Evolutionary conservation across 2,113 vertebrate species (phyloP).

Genomic region (Alethe diademata): DNA sequence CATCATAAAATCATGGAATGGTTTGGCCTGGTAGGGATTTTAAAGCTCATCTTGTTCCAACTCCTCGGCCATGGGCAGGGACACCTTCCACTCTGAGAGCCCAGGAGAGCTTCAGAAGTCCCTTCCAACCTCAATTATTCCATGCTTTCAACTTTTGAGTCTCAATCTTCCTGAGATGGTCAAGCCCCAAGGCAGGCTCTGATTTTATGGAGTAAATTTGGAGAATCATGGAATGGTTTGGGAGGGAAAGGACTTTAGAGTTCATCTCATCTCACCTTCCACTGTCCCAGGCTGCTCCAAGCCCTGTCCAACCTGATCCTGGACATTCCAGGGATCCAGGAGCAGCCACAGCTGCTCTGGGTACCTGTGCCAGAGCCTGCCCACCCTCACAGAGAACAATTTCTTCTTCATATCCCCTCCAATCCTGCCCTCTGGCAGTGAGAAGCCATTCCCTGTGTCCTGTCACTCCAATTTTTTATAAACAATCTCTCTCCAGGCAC

Average conservation of each 20-base stretch:
- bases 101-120: too few species aligned
- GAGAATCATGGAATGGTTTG: too few species aligned
- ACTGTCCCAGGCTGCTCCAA: rapidly evolving
- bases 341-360: background rate
- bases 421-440: too few species aligned
- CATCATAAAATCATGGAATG: rapidly evolving
- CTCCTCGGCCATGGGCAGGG: background rate
- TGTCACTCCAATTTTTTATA: background rate
- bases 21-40: background rate
- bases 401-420: rapidly evolving
- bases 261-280: background rate
- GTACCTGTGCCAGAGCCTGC: rapidly evolving
- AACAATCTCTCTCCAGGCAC: background rate
- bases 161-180: too few species aligned
- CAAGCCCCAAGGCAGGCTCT: too few species aligned
- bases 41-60: rapidly evolving
- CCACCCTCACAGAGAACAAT: rapidly evolving
- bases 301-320: rapidly evolving
- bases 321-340: background rate
- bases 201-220: too few species aligned
- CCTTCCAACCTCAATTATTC: too few species aligned
- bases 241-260: too few species aligned
- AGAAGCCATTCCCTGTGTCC: background rate
- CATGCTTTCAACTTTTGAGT: too few species aligned
- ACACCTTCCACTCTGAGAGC: background rate